These are phyloP conservation scores for Mormyrops boulengeri DNA, from an alignment of 2,797 vertebrate species.

Conservation along the genomic window DNA sequence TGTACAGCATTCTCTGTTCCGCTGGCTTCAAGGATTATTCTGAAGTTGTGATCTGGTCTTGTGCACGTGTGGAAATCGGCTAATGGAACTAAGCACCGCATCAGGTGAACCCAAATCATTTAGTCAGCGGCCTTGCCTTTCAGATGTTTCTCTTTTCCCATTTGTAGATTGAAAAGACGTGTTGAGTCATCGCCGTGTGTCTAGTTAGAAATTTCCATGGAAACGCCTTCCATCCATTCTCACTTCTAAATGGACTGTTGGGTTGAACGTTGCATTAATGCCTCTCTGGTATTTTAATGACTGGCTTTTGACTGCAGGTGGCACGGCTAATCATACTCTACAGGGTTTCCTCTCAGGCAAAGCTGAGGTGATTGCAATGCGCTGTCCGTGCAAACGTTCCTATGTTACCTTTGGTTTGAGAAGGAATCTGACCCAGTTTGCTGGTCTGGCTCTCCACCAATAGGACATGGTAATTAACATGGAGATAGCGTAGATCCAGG, in stretches of 20 bases:
- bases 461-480: not conserved
- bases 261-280: not conserved
- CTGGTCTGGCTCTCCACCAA: not conserved
- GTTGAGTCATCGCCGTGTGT: not conserved
- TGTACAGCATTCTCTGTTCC: not conserved
- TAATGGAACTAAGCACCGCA: not conserved
- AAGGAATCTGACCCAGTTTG: not conserved
- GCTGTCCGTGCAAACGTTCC: not conserved
- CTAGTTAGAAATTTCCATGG: not conserved
- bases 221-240: conserved; percentile 8
- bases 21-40: not conserved
- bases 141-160: not conserved
- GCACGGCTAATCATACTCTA: not conserved
- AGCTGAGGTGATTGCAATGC: not conserved
- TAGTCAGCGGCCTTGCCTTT: not conserved
- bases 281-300: not conserved
- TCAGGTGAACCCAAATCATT: not conserved
- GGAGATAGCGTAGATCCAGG: not conserved
- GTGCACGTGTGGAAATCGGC: not conserved
- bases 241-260: not conserved
- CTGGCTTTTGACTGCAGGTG: not conserved
- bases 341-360: not conserved
- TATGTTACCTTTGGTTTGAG: not conserved
- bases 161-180: not conserved
- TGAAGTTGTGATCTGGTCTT: not conserved